Evolutionary conservation across 1,140 invertebrate genomes (phyloP).

Genomic region (Brachionus rubens): DNA sequence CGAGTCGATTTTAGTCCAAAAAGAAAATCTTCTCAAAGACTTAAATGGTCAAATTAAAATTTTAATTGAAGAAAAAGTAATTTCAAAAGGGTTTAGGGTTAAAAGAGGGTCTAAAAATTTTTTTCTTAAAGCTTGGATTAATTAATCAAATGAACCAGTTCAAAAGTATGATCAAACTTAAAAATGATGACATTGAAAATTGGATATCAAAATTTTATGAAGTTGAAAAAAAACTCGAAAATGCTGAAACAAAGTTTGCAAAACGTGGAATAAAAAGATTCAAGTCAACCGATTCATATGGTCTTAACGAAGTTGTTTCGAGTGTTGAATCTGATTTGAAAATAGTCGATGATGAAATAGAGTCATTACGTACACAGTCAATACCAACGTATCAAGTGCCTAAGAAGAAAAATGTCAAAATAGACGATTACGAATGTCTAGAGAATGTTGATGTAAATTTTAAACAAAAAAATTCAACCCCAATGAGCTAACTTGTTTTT

Average conservation of each 20-base stretch:
- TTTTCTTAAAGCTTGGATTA: neutral
- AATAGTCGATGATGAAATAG: neutral
- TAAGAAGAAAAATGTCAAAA: neutral
- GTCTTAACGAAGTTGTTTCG: neutral
- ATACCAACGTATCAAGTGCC: neutral
- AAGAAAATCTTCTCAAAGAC: too few species aligned
- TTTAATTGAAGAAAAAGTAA: neutral
- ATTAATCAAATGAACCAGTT: neutral
- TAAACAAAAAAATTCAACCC: neutral
- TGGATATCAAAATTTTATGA: neutral
- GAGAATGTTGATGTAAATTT: neutral
- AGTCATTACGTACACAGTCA: neutral
- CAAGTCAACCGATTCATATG: neutral
- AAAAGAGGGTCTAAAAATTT: too few species aligned
- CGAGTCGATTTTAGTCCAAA: too few species aligned
- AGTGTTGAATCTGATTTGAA: neutral
- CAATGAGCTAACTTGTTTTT: too few species aligned
- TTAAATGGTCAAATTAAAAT: too few species aligned
- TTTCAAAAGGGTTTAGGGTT: too few species aligned
- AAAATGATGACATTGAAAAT: conserved; percentile 12
- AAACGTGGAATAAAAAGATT: neutral
- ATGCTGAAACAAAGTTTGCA: neutral
- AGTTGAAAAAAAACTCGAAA: neutral
- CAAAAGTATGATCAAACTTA: neutral
- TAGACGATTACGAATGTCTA: neutral